Base-by-base conservation (phyloP, 1,140 invertebrate species). In the Globodera rostochiensis region DNA sequence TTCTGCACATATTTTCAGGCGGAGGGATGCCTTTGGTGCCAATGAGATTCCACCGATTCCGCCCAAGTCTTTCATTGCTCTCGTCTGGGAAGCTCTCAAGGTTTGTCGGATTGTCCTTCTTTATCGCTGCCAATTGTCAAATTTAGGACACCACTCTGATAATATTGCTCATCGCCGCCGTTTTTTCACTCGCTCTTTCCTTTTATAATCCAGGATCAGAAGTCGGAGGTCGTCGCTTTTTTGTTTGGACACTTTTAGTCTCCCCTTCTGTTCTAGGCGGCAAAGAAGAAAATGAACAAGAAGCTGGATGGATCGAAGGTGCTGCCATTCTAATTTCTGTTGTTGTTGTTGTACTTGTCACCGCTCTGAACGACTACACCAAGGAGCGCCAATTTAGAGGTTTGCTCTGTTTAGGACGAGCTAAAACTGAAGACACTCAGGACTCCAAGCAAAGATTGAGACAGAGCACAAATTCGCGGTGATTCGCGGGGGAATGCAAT, bases 21-120 rank as follows among this genome's bases (percentile, higher is more conserved):
- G 97, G 91, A 93, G 94, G 91, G 94, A 95, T 90, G 94, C 94
- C 87, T 99, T 96, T 93, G 97, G 97, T 90, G 96, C 95, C 84
- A 99, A 99, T 92, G 93, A 94, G 90, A 99, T 99, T 93, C 97
- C 97, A 91, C 97, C 97, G 83, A 98, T 98, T 92, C 96, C 96
- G 89, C 95, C 97, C 87, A 99, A 99, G 93, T 96, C 96, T 85
- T 99, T 99, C 93, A 93, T 98, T 89, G 95, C 94, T 88, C 93
- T 99, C 91, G 96, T 98, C 87, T 98, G 96, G 96, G 97, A 99
- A 93, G 97, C 97, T 83, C 92, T 99, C 90, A 96, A 99, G 85
- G 87, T 88, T 73, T 57, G 25, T 73, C 50, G n/a, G 3, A 21
- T 50, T 19, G 64, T 15, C 11, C 3, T 64, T 19, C 15, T 19